Conservation (phyloP, 2,888 invertebrate genomes). For the Autographa pulchrina region DNA sequence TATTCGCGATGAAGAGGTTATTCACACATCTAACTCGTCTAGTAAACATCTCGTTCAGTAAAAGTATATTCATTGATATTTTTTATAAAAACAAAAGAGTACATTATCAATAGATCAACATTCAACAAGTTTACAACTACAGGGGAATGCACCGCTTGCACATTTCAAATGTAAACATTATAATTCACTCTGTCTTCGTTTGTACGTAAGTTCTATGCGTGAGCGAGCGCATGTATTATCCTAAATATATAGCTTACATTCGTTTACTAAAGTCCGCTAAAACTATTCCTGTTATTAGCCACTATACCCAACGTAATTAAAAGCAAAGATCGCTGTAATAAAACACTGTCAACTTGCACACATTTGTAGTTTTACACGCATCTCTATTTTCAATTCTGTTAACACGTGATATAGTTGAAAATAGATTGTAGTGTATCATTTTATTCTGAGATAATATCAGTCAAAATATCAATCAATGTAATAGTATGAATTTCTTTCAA, state of each 20-base stretch:
- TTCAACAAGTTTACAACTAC: conserved; percentile 21
- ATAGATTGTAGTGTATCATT: conserved; percentile 12
- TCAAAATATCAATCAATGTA: background rate
- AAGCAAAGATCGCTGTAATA: conserved; percentile 50
- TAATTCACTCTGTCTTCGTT: conserved; percentile 45
- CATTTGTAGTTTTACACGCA: conserved; percentile 20
- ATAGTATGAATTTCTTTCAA: background rate
- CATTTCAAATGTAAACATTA: conserved; percentile 42
- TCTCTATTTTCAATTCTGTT: conserved; percentile 14
- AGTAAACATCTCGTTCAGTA: background rate
- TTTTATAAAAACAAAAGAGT: background rate
- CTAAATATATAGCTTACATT: conserved; percentile 44
- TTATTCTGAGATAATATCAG: conserved; percentile 18
- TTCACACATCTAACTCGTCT: background rate
- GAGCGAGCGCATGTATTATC: conserved; percentile 37
- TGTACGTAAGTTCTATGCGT: conserved; percentile 35
- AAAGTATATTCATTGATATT: background rate
- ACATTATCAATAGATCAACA: conserved; percentile 13
- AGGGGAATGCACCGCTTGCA: conserved; percentile 36
- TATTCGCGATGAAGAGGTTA: background rate
- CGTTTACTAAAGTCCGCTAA: conserved; percentile 34
- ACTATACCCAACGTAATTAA: conserved; percentile 44
- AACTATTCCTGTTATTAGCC: conserved; percentile 48
- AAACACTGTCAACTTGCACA: conserved; percentile 47
- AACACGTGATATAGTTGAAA: conserved; percentile 17